Base-by-base conservation (phyloP, 64 coral and sea anemone genomes). In the Anthopleura sola region DNA sequence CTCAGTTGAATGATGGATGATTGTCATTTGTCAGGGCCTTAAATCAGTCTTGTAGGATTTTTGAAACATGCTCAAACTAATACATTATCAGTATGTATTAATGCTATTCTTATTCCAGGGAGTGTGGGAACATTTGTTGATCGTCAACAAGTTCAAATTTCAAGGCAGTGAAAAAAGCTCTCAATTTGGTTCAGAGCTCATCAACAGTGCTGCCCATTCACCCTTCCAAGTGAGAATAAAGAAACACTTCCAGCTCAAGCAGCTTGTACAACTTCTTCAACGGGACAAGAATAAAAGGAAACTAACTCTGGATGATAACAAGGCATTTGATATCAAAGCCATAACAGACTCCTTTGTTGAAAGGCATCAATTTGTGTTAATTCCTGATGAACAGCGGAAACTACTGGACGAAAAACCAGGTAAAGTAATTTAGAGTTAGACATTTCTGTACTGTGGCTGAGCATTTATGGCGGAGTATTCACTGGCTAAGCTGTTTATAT, bases 121-220 rank as follows among this genome's bases (percentile, higher is more conserved):
- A 77, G 37, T 77, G 16, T 77, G 75, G 75, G 75, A 77, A 77
- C 75, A 77, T 77, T 32, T 77, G 10, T 37, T 77, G 20, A 77
- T 77, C 10, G 36, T 77, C 16, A 77, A 77, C 16, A 40, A 77
- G 33, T 77, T 77, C 34, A 37, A 32, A 36, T 77, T 77, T 32
- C 37, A 77, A 77, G 75, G 75, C 37, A 37, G 33, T 77, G 33
- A 77, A 77, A 77, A 77, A 37, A 77, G 75, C 29, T 40, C 75
- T 37, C 75, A 77, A 20, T 77, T 77, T 77, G 75, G 75, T 37
- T 36, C 33, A 38, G 75, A 77, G 13, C 75, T 77, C 33, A 77
- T 77, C 33, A 77, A 77, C 75, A 77, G 76, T 46, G 76, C 36
- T 44, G 76, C 76, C 6, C 24, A 77, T 37, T 77, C 75, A 20